Percentiles rank a stretch among this genome's conserved stretches.
phyloP scores from a whole-genome alignment of 2,113 vertebrate genomes.

The Marmota monax region DNA sequence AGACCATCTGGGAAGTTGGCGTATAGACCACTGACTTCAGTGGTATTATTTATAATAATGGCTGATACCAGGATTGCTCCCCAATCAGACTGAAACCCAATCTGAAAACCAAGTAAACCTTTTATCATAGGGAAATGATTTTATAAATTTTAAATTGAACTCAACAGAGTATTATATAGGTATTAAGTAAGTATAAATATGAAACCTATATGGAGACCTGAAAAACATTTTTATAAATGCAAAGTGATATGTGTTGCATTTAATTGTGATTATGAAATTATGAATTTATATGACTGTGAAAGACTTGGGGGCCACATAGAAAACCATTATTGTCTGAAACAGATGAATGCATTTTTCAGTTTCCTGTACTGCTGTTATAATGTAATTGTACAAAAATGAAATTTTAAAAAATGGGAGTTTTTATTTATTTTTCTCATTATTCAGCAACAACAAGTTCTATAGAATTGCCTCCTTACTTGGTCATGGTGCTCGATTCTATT shows the following conservation, averaged over 20 bases:
- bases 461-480: not conserved
- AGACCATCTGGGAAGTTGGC: not conserved
- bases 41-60: not conserved
- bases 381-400: not conserved
- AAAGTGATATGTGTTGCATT: not conserved
- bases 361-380: not conserved
- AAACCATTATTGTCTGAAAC: not conserved
- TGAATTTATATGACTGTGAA: not conserved
- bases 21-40: not conserved
- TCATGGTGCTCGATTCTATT: not conserved
- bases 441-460: not conserved
- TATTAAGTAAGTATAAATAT: not conserved
- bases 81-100: not conserved
- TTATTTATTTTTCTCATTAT: slow-evolving; percentile 42
- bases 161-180: not conserved
- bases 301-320: not conserved
- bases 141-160: not conserved
- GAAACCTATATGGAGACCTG: not conserved
- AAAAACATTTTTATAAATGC: not conserved
- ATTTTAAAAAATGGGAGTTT: not conserved
- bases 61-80: not conserved
- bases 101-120: not conserved
- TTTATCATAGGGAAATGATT: not conserved
- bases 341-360: not conserved
- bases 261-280: not conserved